A percentile compares a stretch with the other conserved stretches of the same genome.
Conservation (phyloP, 2,797 vertebrate genomes). For the Brotula barbata region DNA sequence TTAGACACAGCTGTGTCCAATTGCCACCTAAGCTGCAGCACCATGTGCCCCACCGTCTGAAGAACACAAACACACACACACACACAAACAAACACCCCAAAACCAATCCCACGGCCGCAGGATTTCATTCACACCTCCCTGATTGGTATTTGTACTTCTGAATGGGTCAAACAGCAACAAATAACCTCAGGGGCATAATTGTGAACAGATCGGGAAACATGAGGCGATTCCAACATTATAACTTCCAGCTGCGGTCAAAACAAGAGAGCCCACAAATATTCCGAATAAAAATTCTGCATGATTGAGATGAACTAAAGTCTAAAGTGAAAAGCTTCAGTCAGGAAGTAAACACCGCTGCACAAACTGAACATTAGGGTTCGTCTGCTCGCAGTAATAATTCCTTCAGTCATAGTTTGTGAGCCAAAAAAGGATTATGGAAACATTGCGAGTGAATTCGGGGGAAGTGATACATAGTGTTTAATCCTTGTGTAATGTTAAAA, state of each 20-base stretch:
- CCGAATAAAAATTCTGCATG: conserved; percentile 17
- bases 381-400: not conserved
- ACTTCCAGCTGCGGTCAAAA: conserved; percentile 27
- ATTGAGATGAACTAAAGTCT: conserved; percentile 8
- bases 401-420: not conserved
- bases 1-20: too few species aligned
- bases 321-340: too few species aligned
- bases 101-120: too few species aligned
- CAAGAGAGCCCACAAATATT: conserved; percentile 35
- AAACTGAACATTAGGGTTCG: too few species aligned
- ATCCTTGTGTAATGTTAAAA: too few species aligned
- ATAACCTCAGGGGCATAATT: conserved; percentile 44
- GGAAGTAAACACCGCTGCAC: too few species aligned
- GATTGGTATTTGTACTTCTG: not conserved
- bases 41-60: too few species aligned
- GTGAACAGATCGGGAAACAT: conserved; percentile 42
- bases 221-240: conserved; percentile 35
- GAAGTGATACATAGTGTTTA: too few species aligned
- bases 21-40: too few species aligned
- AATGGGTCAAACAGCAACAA: conserved; percentile 26
- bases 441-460: not conserved
- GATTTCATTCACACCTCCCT: too few species aligned
- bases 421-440: not conserved
- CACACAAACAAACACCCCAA: too few species aligned
- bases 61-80: too few species aligned